These are phyloP conservation scores for Agonopterix subpropinquella DNA, from an alignment of 2,888 invertebrate genomes.

Conservation along the genomic window DNA sequence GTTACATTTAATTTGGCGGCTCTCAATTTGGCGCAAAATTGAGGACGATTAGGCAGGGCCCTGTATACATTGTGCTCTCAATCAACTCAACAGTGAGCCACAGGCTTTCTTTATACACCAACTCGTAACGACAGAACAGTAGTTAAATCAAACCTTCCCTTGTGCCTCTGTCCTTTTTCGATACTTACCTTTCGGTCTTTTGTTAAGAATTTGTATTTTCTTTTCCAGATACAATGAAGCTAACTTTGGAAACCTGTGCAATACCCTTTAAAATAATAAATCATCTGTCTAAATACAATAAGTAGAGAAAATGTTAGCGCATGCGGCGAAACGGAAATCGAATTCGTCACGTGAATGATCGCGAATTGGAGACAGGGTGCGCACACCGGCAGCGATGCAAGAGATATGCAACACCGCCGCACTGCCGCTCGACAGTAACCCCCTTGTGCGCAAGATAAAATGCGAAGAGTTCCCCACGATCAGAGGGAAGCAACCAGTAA, in stretches of 20 bases:
- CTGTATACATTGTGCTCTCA: conserved; percentile 15
- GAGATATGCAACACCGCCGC: conserved; percentile 74
- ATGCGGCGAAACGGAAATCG: conserved; percentile 52
- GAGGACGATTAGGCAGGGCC: conserved; percentile 33
- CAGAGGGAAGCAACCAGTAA: conserved; percentile 61
- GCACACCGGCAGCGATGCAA: conserved; percentile 70
- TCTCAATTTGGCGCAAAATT: conserved; percentile 46
- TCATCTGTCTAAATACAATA: conserved; percentile 15
- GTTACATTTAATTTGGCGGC: conserved; percentile 62
- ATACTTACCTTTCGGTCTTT: background rate
- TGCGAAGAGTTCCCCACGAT: conserved; percentile 71
- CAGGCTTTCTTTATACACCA: conserved; percentile 1
- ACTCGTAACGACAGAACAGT: too few relatives aligned
- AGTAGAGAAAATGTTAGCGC: conserved; percentile 52
- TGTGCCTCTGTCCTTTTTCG: too few relatives aligned
- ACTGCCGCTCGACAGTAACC: conserved; percentile 72
- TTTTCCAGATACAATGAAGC: conserved; percentile 51
- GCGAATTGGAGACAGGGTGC: conserved; percentile 38
- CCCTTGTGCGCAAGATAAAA: conserved; percentile 72
- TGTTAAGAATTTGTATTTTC: background rate
- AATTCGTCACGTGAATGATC: conserved; percentile 58
- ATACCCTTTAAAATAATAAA: conserved; percentile 15
- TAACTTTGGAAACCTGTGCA: conserved; percentile 22
- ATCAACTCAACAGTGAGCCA: background rate
- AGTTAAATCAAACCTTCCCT: too few relatives aligned